Conservation (phyloP, 2,888 invertebrate species). For the Calliphora vomitoria region DNA sequence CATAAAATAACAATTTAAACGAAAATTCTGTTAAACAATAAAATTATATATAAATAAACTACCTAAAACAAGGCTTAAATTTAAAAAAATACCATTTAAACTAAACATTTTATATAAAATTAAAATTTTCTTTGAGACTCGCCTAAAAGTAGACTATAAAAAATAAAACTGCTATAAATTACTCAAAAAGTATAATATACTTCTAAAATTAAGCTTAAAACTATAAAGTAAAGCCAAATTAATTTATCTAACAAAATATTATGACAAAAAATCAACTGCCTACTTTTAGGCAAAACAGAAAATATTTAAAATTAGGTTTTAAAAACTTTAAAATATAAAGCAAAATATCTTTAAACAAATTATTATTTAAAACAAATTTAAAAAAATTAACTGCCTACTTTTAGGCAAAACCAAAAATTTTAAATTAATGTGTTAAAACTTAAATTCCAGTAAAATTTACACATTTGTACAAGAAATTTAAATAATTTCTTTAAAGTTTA, state of each 20-base stretch:
- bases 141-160: conserved; percentile 5
- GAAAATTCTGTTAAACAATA: too few species aligned
- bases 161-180: neutral
- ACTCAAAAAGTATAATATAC: too few species aligned
- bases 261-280: neutral
- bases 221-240: too few species aligned
- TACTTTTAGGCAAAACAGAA: neutral
- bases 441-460: too few species aligned
- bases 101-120: neutral
- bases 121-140: neutral
- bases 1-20: too few species aligned
- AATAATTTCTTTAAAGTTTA: conserved; percentile 7
- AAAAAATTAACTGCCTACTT: neutral
- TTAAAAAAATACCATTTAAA: too few species aligned
- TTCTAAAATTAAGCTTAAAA: too few species aligned
- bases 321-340: neutral
- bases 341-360: too few species aligned
- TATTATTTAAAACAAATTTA: neutral
- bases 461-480: too few species aligned
- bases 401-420: neutral
- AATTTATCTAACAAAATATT: too few species aligned
- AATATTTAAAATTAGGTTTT: neutral
- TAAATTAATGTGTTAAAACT: too few species aligned
- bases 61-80: too few species aligned
- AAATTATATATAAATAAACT: neutral